These are phyloP conservation scores for Nomada ferruginata DNA, from an alignment of 2,888 invertebrate genomes.

Conservation along the genomic window DNA sequence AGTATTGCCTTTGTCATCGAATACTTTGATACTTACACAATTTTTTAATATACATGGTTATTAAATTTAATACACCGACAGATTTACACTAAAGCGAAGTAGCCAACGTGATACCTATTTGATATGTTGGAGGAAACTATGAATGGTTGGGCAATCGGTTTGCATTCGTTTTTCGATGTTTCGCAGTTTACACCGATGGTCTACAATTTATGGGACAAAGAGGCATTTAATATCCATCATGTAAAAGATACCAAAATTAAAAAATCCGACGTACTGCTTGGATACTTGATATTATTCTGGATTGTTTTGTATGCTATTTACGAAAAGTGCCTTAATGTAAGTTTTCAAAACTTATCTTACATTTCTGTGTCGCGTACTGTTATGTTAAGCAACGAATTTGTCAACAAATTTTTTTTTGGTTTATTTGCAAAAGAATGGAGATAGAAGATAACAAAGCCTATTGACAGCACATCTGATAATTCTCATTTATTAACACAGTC, in stretches of 20 bases:
- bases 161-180: conserved; percentile 64
- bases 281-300: conserved; percentile 69
- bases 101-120: background rate
- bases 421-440: conserved; percentile 15
- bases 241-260: conserved; percentile 46
- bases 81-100: background rate
- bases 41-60: background rate
- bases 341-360: conserved; percentile 32
- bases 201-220: conserved; percentile 60
- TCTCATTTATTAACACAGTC: conserved; percentile 63
- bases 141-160: conserved; percentile 57
- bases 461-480: conserved; percentile 22
- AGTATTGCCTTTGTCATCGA: conserved; percentile 3
- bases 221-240: conserved; percentile 27
- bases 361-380: background rate
- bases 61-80: background rate
- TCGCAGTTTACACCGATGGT: conserved; percentile 58
- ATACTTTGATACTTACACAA: background rate
- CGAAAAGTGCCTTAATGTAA: conserved; percentile 73
- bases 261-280: conserved; percentile 59
- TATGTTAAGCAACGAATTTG: conserved; percentile 14
- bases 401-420: conserved; percentile 10
- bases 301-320: conserved; percentile 67
- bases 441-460: conserved; percentile 22
- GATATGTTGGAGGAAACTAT: conserved; percentile 63